Base-by-base conservation (phyloP, 2,888 invertebrate genomes). In the Ormyrus thymus region DNA sequence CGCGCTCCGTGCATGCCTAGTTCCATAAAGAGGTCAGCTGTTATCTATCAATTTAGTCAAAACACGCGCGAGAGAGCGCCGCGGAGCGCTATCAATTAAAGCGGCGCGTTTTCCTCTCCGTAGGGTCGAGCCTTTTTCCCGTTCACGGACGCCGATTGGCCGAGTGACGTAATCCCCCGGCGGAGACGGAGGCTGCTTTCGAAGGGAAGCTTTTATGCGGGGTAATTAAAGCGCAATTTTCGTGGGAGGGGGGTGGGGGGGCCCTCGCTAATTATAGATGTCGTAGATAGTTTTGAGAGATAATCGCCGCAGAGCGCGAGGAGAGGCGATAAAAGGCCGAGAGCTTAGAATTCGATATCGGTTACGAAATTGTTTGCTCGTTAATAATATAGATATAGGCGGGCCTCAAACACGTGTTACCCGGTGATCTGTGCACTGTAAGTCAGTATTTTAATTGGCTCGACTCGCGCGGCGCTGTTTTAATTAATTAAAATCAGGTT, bases 41-140 rank as follows among this genome's bases (percentile, higher is more conserved):
- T 81, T 81, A 81, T 81, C 81, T 81, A 75, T 76, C 79, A 76
- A 81, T 81, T 81, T 76, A 76, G 76, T 79, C 81, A 79, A 79
- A 81, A 79, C 78, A 79, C 59, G 75, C 71, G 71, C 59, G 77
- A 66, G 71, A 59, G 71, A 69, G 79, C 48, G 15, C 66, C 55
- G 56, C 56, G 61, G 9, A 9, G 10, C 45, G 43, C 43, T 58
- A 53, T 74, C 66, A 74, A 74, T 74, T 74, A 74, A 74, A 74
- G 56, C 53, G 50, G 43, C n/a, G 13, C 45, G 7, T 55, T 58
- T 74, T 72, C 45, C 45, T 43, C 10, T 8, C 6, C 8, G 56
- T n/a, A n/a, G 11, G 11, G 61, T 45, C 11, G n/a, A 4, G 15
- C 15, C 61, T 5, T 45, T 10, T 61, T 61, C 45, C 45, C 45